Evolutionary conservation across 2,888 invertebrate genomes (phyloP).

Genomic region (Ophion slaviceki): DNA sequence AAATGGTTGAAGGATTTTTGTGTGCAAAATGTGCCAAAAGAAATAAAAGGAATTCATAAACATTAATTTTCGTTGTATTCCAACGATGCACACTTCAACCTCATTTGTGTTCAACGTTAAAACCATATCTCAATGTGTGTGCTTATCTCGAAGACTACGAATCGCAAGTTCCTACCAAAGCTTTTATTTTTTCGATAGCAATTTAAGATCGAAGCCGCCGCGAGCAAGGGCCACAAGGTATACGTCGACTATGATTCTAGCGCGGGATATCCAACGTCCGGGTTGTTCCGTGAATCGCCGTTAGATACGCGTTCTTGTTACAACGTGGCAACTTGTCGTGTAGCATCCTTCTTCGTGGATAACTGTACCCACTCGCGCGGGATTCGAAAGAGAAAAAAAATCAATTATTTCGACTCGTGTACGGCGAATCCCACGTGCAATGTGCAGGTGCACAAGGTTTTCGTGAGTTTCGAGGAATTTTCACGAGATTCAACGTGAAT

Average conservation of each 20-base stretch:
- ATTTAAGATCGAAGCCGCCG: background rate
- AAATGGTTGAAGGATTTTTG: too few relatives aligned
- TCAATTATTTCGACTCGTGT: background rate
- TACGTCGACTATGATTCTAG: background rate
- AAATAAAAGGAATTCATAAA: too few relatives aligned
- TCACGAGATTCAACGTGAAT: background rate
- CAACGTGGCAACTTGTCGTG: background rate
- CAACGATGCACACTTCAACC: too few relatives aligned
- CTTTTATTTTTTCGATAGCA: background rate
- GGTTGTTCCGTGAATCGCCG: background rate
- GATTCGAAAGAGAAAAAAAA: background rate
- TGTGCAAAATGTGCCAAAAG: too few relatives aligned
- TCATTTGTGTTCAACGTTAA: background rate
- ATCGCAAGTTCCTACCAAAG: background rate
- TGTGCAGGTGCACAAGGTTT: background rate
- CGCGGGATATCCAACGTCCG: background rate
- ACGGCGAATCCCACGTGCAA: background rate
- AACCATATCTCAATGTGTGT: background rate
- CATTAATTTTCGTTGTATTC: too few relatives aligned
- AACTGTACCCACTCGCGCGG: background rate
- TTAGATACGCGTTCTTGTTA: background rate
- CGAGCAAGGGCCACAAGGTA: background rate
- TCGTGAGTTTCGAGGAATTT: background rate
- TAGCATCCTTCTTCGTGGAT: background rate
- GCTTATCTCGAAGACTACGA: background rate